Percentiles rank a stretch among this genome's conserved stretches.
These are phyloP conservation scores for Scomber japonicus DNA, from an alignment of 2,113 vertebrate genomes.

Conservation along the genomic window DNA sequence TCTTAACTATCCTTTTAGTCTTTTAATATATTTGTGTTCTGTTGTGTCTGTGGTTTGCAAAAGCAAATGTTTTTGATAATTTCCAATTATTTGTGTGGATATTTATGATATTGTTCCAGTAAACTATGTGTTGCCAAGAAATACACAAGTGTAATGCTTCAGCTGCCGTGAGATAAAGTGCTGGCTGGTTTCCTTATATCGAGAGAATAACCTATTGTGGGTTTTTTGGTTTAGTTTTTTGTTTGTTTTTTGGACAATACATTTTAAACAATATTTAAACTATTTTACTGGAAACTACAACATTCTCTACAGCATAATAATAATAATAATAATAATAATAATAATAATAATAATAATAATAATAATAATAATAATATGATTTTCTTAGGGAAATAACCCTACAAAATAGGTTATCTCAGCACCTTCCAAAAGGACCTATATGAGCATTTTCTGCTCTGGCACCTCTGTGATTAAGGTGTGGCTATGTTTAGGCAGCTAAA, in stretches of 20 bases:
- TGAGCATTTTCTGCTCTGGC: constrained; percentile 64
- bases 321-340: too few relatives aligned
- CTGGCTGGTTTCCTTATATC: neutral
- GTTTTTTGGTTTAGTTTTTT: neutral
- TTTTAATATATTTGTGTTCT: constrained; percentile 12
- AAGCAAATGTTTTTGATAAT: constrained; percentile 5
- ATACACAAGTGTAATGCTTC: neutral
- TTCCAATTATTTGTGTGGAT: constrained; percentile 22
- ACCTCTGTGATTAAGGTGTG: constrained; percentile 59
- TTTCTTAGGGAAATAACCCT: neutral
- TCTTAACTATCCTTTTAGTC: neutral
- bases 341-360: too few relatives aligned
- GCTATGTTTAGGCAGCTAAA: constrained; percentile 60
- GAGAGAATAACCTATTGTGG: neutral
- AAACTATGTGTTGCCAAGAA: neutral
- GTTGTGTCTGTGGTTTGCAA: neutral
- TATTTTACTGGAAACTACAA: neutral
- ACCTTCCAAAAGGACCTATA: constrained; percentile 48
- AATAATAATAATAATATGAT: too few relatives aligned
- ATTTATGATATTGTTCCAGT: neutral
- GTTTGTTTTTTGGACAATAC: neutral
- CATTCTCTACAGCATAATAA: too few relatives aligned
- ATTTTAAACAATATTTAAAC: neutral
- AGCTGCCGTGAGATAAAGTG: neutral
- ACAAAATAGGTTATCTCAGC: constrained; percentile 41